These are phyloP conservation scores for Synanthedon vespiformis DNA, from an alignment of 2,888 invertebrate species.

Conservation along the genomic window DNA sequence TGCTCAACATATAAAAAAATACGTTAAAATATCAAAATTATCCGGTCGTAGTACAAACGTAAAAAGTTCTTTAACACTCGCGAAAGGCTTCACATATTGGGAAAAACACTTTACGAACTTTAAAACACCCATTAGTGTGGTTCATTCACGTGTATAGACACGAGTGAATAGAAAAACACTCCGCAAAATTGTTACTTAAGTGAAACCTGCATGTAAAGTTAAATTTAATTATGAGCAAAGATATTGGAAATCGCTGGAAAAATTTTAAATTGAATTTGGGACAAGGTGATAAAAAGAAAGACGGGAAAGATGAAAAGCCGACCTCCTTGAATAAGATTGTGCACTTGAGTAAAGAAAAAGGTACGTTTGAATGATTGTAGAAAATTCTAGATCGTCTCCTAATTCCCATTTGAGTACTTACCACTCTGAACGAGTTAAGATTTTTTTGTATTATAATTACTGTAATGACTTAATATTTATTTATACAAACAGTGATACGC, in stretches of 20 bases:
- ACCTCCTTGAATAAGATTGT: conserved; percentile 27
- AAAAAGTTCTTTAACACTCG: conserved; percentile 20
- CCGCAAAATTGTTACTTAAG: conserved; percentile 1
- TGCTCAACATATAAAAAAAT: too few relatives aligned
- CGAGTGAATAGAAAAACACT: conserved; percentile 4
- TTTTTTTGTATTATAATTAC: too few relatives aligned
- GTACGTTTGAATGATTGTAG: conserved; percentile 19
- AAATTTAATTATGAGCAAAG: conserved; percentile 33
- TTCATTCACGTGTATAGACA: conserved; percentile 11
- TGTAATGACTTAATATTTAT: too few relatives aligned
- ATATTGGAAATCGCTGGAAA: conserved; percentile 42
- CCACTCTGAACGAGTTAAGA: too few relatives aligned
- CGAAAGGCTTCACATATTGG: neutral
- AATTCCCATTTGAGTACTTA: too few relatives aligned
- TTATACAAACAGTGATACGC: too few relatives aligned
- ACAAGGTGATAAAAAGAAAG: conserved; percentile 22
- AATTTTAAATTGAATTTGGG: conserved; percentile 38
- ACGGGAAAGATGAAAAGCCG: conserved; percentile 10
- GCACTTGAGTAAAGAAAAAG: conserved; percentile 38
- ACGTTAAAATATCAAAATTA: conserved; percentile 8
- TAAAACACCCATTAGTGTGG: conserved; percentile 12
- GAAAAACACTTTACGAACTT: conserved; percentile 1
- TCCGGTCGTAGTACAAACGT: conserved; percentile 7
- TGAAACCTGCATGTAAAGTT: neutral
- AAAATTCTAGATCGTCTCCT: too few relatives aligned